phyloP scores from a whole-genome alignment of 2,113 vertebrate genomes.

The Calidris pugnax region DNA sequence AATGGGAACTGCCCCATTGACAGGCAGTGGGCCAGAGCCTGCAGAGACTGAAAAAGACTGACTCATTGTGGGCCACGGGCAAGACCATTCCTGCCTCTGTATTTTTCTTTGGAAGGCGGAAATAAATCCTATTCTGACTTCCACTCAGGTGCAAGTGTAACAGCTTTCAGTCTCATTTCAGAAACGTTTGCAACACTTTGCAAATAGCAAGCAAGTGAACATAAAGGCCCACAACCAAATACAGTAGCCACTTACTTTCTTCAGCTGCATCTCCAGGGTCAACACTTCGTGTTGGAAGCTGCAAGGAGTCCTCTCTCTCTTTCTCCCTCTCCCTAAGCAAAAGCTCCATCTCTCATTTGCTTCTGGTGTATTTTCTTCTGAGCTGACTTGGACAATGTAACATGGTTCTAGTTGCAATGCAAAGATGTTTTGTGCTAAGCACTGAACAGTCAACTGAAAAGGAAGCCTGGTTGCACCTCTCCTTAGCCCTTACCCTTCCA shows the following conservation, averaged over 20 bases:
- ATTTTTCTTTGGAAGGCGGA: neutral
- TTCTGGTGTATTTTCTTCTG: slow-evolving; percentile 68
- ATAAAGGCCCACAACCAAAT: neutral
- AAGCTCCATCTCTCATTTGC: slow-evolving; percentile 34
- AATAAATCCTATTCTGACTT: neutral
- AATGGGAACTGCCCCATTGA: neutral
- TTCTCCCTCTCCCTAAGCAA: neutral
- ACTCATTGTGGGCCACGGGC: too few species aligned
- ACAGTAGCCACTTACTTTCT: neutral
- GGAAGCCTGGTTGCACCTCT: too few species aligned
- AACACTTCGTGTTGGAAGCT: neutral
- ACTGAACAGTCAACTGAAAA: too few species aligned
- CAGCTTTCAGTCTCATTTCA: neutral
- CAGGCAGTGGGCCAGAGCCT: neutral
- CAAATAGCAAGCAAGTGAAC: neutral
- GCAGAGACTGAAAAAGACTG: neutral
- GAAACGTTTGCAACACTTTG: neutral
- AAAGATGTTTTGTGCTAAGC: neutral
- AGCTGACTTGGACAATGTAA: slow-evolving; percentile 63
- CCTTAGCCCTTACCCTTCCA: too few species aligned
- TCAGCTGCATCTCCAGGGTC: neutral
- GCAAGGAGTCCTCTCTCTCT: neutral
- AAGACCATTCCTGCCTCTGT: neutral
- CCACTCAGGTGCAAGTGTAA: neutral
- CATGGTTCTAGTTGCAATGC: slow-evolving; percentile 27